These are phyloP conservation scores for Pelochelys cantorii DNA, from an alignment of 2,797 vertebrate species.

Conservation along the genomic window DNA sequence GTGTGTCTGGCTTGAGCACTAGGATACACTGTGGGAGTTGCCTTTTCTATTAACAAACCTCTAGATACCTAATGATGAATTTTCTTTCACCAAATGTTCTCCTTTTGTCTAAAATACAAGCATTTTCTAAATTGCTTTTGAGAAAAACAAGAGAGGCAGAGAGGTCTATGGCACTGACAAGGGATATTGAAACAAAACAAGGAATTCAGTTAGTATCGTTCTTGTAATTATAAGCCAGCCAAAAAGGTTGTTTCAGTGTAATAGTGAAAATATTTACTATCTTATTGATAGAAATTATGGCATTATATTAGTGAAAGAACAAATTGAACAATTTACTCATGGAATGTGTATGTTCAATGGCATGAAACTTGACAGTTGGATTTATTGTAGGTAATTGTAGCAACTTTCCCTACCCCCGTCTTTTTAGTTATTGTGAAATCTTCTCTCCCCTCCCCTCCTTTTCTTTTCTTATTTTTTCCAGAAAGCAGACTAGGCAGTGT, in stretches of 20 bases:
- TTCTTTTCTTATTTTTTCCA: slow-evolving; percentile 21
- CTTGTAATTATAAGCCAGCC: slow-evolving; percentile 92
- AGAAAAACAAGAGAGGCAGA: slow-evolving; percentile 93
- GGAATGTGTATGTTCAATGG: slow-evolving; percentile 69
- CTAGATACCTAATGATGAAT: slow-evolving; percentile 99
- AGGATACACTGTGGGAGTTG: slow-evolving; percentile 98
- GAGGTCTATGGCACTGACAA: slow-evolving; percentile 90
- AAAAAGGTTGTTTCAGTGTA: slow-evolving; percentile 80
- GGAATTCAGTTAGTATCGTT: slow-evolving; percentile 92
- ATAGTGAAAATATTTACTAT: slow-evolving; percentile 81
- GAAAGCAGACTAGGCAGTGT: slow-evolving; percentile 24
- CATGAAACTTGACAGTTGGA: slow-evolving; percentile 69
- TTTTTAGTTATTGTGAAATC: slow-evolving; percentile 53
- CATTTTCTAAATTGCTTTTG: slow-evolving; percentile 99
- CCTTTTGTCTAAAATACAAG: slow-evolving; percentile 98
- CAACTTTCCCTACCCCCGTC: slow-evolving; percentile 63
- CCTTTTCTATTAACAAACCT: slow-evolving; percentile 99
- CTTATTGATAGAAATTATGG: slow-evolving; percentile 76
- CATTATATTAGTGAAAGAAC: slow-evolving; percentile 76
- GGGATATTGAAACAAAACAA: slow-evolving; percentile 92
- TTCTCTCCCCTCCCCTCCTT: background rate
- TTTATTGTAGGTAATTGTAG: slow-evolving; percentile 73
- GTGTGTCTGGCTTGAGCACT: slow-evolving; percentile 97
- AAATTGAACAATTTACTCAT: slow-evolving; percentile 73
- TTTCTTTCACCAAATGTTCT: slow-evolving; percentile 99